phyloP scores from a whole-genome alignment of 2,888 invertebrate species.

The Sycophila texana region DNA sequence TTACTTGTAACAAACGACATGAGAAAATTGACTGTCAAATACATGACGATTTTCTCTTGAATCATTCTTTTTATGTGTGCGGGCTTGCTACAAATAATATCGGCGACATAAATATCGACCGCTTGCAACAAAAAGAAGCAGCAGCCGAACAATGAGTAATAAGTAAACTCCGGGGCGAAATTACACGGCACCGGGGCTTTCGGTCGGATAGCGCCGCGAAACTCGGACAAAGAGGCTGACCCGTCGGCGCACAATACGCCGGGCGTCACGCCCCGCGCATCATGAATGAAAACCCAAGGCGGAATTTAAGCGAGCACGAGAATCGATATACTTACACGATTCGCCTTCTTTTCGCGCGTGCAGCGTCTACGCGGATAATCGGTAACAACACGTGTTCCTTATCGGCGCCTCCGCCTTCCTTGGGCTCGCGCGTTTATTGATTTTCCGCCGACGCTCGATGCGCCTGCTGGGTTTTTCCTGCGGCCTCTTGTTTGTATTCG shows the following conservation, averaged over 20 bases:
- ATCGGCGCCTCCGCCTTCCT: not conserved
- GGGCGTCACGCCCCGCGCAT: not conserved
- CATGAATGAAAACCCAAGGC: not conserved
- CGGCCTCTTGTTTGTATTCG: not conserved
- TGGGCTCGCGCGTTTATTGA: not conserved
- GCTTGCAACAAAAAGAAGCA: too few relatives aligned
- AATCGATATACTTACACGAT: not conserved
- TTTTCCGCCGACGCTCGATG: constrained; percentile 3
- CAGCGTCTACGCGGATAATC: not conserved
- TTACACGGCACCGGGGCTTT: constrained; percentile 2
- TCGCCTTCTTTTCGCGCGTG: constrained; percentile 18
- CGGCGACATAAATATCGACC: too few relatives aligned
- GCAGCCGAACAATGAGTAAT: constrained; percentile 5
- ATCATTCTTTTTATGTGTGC: too few relatives aligned
- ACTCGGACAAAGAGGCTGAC: constrained; percentile 12
- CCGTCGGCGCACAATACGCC: not conserved
- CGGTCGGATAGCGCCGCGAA: constrained; percentile 1
- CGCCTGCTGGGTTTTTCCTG: not conserved
- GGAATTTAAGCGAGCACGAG: not conserved
- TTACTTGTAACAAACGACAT: too few relatives aligned
- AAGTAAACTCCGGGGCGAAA: constrained; percentile 25
- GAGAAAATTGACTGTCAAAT: too few relatives aligned
- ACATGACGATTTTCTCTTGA: too few relatives aligned
- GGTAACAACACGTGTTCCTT: constrained; percentile 17
- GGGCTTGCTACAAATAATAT: too few relatives aligned